Base-by-base conservation (phyloP, 2,797 vertebrate genomes). In the Pelobates cultripes region DNA sequence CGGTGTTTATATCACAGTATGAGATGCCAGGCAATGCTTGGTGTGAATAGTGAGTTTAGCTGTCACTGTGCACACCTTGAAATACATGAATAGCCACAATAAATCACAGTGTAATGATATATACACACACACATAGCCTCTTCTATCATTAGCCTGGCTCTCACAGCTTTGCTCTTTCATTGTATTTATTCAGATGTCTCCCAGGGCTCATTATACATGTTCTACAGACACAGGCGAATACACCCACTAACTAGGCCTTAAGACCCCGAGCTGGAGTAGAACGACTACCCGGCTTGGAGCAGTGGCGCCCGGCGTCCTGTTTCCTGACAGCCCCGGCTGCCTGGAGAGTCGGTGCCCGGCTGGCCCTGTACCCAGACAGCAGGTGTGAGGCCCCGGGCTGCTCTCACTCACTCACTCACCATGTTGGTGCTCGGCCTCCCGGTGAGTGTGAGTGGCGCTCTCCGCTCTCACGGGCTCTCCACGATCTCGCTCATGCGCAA, bases 401-500 rank as follows among this genome's bases (percentile, higher is more conserved):
- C 81, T 43, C 6, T 70, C 83, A 47, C 86, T 28, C 28, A n/a
- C 45, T 70, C 87, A 67, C 92, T 93, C 89, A 94, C 93, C 93
- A 93, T 93, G 89, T 89, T 90, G 88, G 87, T 89, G 89, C 89
- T 89, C 88, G 87, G 87, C 75, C 73, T 63, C 78, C 71, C 87
- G 87, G 85, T 86, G 89, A 86, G 89, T 80, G 75, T 77, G 79
- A 77, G 85, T 87, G 61, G 74, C 86, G 61, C 86, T 86, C 85
- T 79, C 75, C 45, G 77, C 72, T 79, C 82, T 80, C 61, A 83
- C 81, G 76, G 81, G 71, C 88, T 87, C 89, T 85, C 87, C 84
- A 80, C 83, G 86, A 87, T 86, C 90, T 88, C 89, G 92, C 92
- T 91, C 93, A 93, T 93, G 93, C 93, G 93, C 93, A 92, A 89